phyloP scores from a whole-genome alignment of 2,797 vertebrate genomes.

The Malacoraja senta region DNA sequence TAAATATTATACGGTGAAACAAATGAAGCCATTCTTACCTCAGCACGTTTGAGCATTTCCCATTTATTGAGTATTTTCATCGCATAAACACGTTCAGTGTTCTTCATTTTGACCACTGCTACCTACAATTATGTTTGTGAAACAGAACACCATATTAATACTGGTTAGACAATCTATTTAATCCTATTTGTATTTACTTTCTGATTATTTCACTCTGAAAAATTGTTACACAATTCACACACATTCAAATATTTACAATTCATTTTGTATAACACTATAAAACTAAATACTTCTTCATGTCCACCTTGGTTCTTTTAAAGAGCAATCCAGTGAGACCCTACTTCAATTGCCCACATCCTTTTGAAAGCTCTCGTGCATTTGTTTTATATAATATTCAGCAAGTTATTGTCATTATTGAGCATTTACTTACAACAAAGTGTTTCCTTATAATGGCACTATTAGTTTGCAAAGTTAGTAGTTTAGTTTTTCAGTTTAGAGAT shows the following conservation, averaged over 20 bases:
- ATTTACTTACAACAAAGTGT: too few relatives aligned
- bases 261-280: background rate
- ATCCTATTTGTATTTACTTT: background rate
- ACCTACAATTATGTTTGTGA: slow-evolving; percentile 61
- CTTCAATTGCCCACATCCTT: background rate
- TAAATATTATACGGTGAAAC: background rate
- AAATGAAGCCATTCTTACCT: slow-evolving; percentile 60
- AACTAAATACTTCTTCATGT: background rate
- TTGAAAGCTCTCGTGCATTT: background rate
- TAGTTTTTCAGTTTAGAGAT: too few relatives aligned
- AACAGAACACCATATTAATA: background rate
- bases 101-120: slow-evolving; percentile 96
- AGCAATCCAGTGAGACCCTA: background rate
- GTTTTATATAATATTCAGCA: background rate
- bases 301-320: background rate
- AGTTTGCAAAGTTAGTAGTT: too few relatives aligned
- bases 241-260: background rate
- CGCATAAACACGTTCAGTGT: slow-evolving; percentile 89
- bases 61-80: slow-evolving; percentile 99
- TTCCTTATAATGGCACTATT: background rate
- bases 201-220: background rate
- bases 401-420: background rate
- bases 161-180: background rate
- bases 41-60: slow-evolving; percentile 97
- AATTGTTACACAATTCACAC: background rate